Evolutionary conservation across 2,888 invertebrate species (phyloP).

Genomic region (Pristionchus arcanus): DNA sequence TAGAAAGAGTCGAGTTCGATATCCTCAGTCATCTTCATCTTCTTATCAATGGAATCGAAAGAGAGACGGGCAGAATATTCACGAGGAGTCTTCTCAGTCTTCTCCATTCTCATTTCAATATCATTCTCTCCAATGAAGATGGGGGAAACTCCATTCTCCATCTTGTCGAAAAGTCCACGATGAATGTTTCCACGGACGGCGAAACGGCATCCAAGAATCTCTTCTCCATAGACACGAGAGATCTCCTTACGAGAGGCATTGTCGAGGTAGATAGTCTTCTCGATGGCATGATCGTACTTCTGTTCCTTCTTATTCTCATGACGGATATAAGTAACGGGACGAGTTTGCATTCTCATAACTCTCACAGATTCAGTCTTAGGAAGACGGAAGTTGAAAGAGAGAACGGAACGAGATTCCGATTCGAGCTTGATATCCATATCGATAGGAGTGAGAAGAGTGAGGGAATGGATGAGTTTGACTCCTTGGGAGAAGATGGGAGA

Average conservation of each 20-base stretch:
- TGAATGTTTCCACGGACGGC: constrained; percentile 64
- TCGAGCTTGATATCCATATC: constrained; percentile 62
- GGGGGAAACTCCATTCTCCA: constrained; percentile 32
- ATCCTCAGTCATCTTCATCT: constrained; percentile 55
- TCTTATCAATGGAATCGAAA: constrained; percentile 24
- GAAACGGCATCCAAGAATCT: constrained; percentile 63
- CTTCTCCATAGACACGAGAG: constrained; percentile 58
- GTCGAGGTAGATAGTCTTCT: constrained; percentile 58
- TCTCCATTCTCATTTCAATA: constrained; percentile 64
- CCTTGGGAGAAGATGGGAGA: constrained; percentile 71
- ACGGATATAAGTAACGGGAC: constrained; percentile 64
- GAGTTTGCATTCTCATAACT: constrained; percentile 60
- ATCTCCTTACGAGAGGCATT: constrained; percentile 45
- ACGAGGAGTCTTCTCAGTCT: constrained; percentile 57
- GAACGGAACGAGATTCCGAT: not conserved
- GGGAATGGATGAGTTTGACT: constrained; percentile 66
- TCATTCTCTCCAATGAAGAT: constrained; percentile 66
- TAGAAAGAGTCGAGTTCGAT: constrained; percentile 61
- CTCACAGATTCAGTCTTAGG: constrained; percentile 52
- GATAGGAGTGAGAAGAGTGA: constrained; percentile 68
- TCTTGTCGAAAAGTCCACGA: constrained; percentile 60
- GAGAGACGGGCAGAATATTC: constrained; percentile 40
- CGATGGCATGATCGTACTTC: constrained; percentile 17
- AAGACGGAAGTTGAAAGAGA: constrained; percentile 12
- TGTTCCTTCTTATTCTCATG: constrained; percentile 49